A percentile compares a stretch with the other conserved stretches of the same genome.
Evolutionary conservation across 2,797 vertebrate species (phyloP).

Genomic region (Micropoecilia bifurca): DNA sequence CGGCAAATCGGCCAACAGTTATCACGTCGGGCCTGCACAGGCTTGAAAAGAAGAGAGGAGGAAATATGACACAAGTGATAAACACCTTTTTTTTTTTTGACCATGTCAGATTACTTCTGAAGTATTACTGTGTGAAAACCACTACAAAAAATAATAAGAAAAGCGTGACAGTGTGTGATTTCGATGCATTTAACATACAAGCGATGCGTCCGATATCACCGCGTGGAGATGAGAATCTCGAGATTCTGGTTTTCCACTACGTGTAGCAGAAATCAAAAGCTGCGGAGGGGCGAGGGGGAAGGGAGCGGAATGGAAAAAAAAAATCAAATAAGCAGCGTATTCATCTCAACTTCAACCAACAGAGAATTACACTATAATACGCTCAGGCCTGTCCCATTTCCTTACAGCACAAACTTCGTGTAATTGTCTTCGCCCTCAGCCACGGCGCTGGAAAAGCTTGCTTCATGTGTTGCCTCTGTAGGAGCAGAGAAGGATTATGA

Average conservation of each 20-base stretch:
- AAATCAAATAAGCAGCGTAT: constrained; percentile 58
- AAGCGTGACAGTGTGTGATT: constrained; percentile 15
- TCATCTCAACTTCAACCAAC: constrained; percentile 40
- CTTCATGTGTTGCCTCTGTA: constrained; percentile 66
- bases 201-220: constrained; percentile 39
- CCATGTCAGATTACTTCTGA: constrained; percentile 57
- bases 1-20: constrained; percentile 78
- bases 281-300: neutral
- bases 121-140: constrained; percentile 32
- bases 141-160: constrained; percentile 12
- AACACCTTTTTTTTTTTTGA: constrained; percentile 48
- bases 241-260: constrained; percentile 39
- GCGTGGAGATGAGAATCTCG: constrained; percentile 42
- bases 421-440: constrained; percentile 70
- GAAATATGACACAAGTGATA: constrained; percentile 68
- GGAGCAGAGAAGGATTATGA: constrained; percentile 73
- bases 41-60: constrained; percentile 64
- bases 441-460: constrained; percentile 67
- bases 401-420: constrained; percentile 64
- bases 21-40: constrained; percentile 64
- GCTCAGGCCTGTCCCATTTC: constrained; percentile 49
- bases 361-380: constrained; percentile 39
- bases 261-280: constrained; percentile 46
- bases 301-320: constrained; percentile 36
- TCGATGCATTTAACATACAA: constrained; percentile 18